Base-by-base conservation (phyloP, 2,797 vertebrate genomes). In the Macropodus opercularis region DNA sequence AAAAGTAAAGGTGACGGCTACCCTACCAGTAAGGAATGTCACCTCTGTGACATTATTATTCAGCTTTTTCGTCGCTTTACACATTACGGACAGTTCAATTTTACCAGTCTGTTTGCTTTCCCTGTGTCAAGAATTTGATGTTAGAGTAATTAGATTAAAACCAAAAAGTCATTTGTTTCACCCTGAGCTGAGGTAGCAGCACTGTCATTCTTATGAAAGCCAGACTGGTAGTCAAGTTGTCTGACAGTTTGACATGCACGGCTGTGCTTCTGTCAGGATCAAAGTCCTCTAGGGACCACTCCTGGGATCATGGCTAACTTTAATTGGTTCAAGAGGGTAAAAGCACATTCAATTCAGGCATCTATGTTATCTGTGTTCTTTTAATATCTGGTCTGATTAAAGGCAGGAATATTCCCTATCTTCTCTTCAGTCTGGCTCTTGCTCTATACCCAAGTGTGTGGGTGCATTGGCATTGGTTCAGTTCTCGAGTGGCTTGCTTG, bases 391-490 rank as follows among this genome's bases (percentile, higher is more conserved):
- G 24, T 79, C 49, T 75, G 67, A 69, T 69, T 56, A 63, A 58
- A 74, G 12, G 47, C 36, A 58, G 32, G 31, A 69, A 18, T 75
- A 63, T 61, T 62, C 49, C 60, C 32, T 2, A n/a, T 78, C 73
- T 58, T 55, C 40, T 44, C 67, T 35, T 73, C 49, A 56, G 70
- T 64, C 75, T 77, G 70, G 68, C 73, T 63, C 77, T 69, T n/a
- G 3, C 56, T 77, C 40, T 14, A 3, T 48, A 78, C 81, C 64
- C 72, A 26, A 51, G 61, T 75, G 86, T 75, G 87, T 85, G 86
- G 84, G 85, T 70, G 81, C 32, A 0, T 44, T 88, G 86, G 88
- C 84, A 79, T 53, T 0, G 51, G 48, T 53, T 81, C 83, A 78
- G 72, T 77, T 86, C 77, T 79, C 52, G 18, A 40, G 65, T 63